Base-by-base conservation (phyloP, 2,113 vertebrate genomes). In the Zosterops pallidus region DNA sequence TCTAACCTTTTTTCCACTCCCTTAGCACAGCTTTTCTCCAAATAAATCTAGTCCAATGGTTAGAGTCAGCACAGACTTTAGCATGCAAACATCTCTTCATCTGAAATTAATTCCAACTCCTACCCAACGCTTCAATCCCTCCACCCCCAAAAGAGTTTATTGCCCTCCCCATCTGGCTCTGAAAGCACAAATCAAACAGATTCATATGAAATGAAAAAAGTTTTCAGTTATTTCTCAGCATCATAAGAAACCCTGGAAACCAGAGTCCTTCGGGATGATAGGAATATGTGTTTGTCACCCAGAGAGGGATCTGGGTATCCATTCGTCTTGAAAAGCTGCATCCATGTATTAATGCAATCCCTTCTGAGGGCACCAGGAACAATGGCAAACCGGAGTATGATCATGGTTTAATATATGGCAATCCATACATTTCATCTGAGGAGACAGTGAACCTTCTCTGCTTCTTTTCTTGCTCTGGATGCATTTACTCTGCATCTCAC, bases 91-190 rank as follows among this genome's bases (percentile, higher is more conserved):
- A 49, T 81, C 55, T 94, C 76, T 52, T n/a, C 19, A 56, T 90
- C 83, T 44, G 68, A 95, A 86, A 95, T 90, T 37, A 90, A 92
- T 93, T 92, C 63, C 63, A 62, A 20, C 71, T 95, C 68, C 87
- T 70, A 90, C 89, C 56, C 47, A 69, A 65, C 68, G 35, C 71
- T 72, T 95, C 50, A 70, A 39, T 85, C 55, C 55, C 17, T 87
- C 60, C 75, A 37, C 42, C 56, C 71, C 35, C 87, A 35, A 12
- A 95, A 90, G 50, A n/a, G 83, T 86, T 94, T 82, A 76, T 67
- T 90, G 75, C 47, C 59, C 64, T 95, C 35, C 83, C 60, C 59
- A 67, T 75, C 65, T 85, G 70, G 35, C 59, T 79, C 63, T 39
- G 21, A 47, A 85, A 85, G 81, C 15, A 79, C 41, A 94, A 91